Evolutionary conservation across 2,113 vertebrate species (phyloP).

Genomic region (Oenanthe oenanthe): DNA sequence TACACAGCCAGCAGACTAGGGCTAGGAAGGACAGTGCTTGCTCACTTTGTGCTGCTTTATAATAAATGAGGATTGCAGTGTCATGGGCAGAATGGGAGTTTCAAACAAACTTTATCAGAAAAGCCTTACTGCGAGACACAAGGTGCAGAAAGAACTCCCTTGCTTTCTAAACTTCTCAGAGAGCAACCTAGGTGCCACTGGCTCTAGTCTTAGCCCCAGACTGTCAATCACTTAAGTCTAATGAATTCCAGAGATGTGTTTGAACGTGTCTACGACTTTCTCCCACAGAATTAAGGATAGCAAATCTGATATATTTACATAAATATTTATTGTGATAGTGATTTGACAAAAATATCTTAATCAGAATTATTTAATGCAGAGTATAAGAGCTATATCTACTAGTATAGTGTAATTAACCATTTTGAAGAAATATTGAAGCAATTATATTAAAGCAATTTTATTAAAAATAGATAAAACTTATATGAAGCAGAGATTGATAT

Average conservation of each 20-base stretch:
- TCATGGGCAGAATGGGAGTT: neutral
- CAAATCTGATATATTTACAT: neutral
- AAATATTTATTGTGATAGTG: neutral
- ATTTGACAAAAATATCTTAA: neutral
- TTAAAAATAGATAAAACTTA: neutral
- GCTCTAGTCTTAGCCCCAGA: no score
- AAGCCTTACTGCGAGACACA: rapidly evolving
- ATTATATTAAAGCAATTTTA: neutral
- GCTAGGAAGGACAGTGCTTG: neutral
- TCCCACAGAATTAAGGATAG: neutral
- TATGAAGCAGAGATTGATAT: neutral
- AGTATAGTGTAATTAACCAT: neutral
- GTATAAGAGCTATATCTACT: neutral
- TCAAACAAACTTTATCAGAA: neutral
- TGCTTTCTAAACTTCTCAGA: neutral
- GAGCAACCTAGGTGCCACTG: neutral
- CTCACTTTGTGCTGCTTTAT: neutral
- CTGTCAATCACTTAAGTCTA: neutral
- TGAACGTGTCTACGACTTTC: neutral
- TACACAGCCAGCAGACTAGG: neutral
- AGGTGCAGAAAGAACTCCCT: neutral
- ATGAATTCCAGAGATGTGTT: neutral
- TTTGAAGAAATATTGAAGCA: neutral
- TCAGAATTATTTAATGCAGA: neutral
- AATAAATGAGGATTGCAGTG: neutral